Evolutionary conservation across 2,888 invertebrate species (phyloP), one percentile per base, ranked within the genome.

Genomic region (Parnassius orleans): DNA sequence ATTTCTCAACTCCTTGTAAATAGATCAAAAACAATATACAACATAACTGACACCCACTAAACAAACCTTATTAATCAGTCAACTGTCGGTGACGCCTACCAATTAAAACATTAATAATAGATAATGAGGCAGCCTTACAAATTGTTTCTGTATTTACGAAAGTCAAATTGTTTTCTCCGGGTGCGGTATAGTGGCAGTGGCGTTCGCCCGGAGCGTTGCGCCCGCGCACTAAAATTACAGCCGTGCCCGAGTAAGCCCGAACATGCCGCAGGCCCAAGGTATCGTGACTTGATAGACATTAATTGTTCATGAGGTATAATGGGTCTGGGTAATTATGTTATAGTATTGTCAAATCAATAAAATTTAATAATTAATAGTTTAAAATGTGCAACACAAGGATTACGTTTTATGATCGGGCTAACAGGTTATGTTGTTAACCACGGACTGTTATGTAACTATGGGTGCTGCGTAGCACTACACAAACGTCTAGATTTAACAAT

Each of bases 251-350:
- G 68, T 64, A 61, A 62, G 43, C 75, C 81, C 78, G 72, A 74
- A 74, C 76, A 79, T 74, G 52, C 61, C 53, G 24, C 42, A 43
- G 61, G 57, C 61, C 53, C 48, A 42, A 43, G 61, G 57, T 57
- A 41, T n/a, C 41, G 47, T 42, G 24, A 53, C 57, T 69, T 84
- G 86, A 87, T 81, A 74, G 86, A 87, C 85, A 72, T 81, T 87
- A 86, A 87, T 86, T 83, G 83, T 84, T 77, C 73, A 69, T 65
- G 76, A 80, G 73, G 72, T 75, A 81, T 79, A 77, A 80, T 75
- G 72, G 72, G 72, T 69, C 68, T 66, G 67, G 69, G 74, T 80
- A 79, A 82, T 82, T 80, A 78, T 75, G 67, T 72, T 72, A 68
- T 73, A 68, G 60, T 60, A 61, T 78, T 75, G 70, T 73, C 10